These are phyloP conservation scores for Tethya wilhelma DNA, from an alignment of 37 sponge, comb jelly and placozoan species.

Conservation along the genomic window DNA sequence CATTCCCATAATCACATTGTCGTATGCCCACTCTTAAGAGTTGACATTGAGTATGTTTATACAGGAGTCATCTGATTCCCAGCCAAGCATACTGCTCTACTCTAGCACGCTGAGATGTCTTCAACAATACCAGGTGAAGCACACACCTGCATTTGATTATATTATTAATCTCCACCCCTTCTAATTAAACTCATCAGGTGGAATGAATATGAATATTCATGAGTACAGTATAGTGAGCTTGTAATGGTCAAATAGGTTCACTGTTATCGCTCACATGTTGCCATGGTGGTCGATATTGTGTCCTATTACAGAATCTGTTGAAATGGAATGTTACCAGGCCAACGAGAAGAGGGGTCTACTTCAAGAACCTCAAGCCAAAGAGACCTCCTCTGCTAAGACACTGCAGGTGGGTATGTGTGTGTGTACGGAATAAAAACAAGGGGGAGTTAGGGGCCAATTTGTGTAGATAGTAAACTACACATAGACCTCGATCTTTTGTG, in stretches of 20 bases:
- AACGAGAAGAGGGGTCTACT: conserved; percentile 76
- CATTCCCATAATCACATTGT: conserved; percentile 1
- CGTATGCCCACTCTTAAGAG: background rate
- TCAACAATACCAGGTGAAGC: conserved; percentile 73
- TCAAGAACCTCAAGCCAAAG: conserved; percentile 49
- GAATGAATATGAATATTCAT: no score
- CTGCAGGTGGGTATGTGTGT: conserved; percentile 53
- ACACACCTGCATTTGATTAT: background rate
- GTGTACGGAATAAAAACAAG: no score
- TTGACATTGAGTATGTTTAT: background rate
- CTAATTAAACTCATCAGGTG: no score
- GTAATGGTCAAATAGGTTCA: no score
- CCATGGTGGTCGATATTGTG: no score
- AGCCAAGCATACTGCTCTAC: conserved; percentile 67
- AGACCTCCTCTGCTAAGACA: conserved; percentile 68
- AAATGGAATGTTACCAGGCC: conserved; percentile 74
- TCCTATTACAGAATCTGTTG: conserved; percentile 22
- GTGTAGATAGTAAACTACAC: background rate
- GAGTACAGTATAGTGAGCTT: no score
- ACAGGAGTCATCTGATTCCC: conserved; percentile 32
- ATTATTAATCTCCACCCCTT: no score
- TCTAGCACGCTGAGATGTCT: conserved; percentile 92
- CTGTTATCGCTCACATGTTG: no score
- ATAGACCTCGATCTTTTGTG: background rate
- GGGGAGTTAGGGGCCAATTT: no score